Conservation (phyloP, 1,140 invertebrate genomes). For the Protaetia brevitarsis region DNA sequence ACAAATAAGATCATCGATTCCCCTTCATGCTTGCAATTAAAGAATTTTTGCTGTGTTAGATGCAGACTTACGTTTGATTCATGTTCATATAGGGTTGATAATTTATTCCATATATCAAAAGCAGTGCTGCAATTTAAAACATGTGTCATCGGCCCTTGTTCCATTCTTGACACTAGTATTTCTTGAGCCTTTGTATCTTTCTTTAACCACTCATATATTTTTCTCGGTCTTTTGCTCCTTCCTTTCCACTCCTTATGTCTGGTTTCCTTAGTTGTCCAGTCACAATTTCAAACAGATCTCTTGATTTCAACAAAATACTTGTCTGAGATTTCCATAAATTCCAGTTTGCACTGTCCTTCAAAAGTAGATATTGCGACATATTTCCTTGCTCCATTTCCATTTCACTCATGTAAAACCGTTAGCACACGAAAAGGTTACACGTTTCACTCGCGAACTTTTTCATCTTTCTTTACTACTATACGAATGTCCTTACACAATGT, state of each 20-base stretch:
- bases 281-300: neutral
- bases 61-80: constrained; percentile 26
- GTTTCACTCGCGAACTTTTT: too few species aligned
- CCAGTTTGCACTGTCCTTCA: too few species aligned
- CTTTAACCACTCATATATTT: constrained; percentile 16
- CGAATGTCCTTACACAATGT: too few species aligned
- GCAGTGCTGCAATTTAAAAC: constrained; percentile 14
- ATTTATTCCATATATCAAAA: constrained; percentile 28
- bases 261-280: neutral
- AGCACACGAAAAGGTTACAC: too few species aligned
- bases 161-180: constrained; percentile 17
- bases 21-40: constrained; percentile 7
- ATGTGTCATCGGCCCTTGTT: constrained; percentile 20
- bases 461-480: too few species aligned
- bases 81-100: constrained; percentile 26
- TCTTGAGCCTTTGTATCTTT: constrained; percentile 24
- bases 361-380: too few species aligned
- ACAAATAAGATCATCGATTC: constrained; percentile 16
- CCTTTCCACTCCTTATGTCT: neutral
- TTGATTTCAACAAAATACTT: neutral
- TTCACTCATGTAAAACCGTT: too few species aligned
- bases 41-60: constrained; percentile 24
- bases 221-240: neutral
- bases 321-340: too few species aligned
- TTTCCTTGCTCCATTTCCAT: too few species aligned